Base-by-base conservation (phyloP, 2,113 vertebrate genomes). In the Fregetta grallaria region DNA sequence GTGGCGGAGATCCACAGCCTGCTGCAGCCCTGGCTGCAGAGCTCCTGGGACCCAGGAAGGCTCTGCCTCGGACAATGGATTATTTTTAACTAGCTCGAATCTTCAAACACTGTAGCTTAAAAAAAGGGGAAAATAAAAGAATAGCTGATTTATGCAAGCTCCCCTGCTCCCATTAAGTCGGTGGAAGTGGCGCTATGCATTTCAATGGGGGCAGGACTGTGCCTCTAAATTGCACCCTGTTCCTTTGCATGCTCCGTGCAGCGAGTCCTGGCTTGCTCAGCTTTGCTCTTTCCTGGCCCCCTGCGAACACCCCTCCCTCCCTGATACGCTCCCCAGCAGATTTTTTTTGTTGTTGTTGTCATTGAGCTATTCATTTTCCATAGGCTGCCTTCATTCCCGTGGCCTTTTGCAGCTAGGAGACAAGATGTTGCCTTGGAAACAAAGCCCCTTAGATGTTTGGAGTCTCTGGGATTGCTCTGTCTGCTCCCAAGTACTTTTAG, bases 371-470 rank as follows among this genome's bases (percentile, higher is more conserved):
- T 98, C 96, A 96, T 98, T 98, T 98, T 98, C 98, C 95, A 98
- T 98, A 96, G 96, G 91, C 97, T 97, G 94, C 96, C 95, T 97
- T 95, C 87, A 85, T 94, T 97, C 92, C 79, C 62, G 72, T 96
- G 96, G 97, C 96, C 92, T 94, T 94, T 96, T 90, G 98, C 98
- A 98, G 98, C 98, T 98, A 98, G 98, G 98, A 98, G 95, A 98
- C 98, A 94, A 90, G 96, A 71, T 59, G 98, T 98, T 98, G 91
- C 98, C 98, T 97, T 97, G 97, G 98, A 92, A 98, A 98, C 97
- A 95, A 95, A 97, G 92, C 97, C 98, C 97, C 96, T 97, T 97
- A 87, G 94, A 96, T 97, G 96, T 83, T 96, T 96, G 94, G 96
- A 97, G 95, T 94, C 95, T 97, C 96, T 96, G 56, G 94, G 88